These are phyloP conservation scores for Perodicticus potto DNA, from an alignment of 2,797 vertebrate genomes.

Conservation along the genomic window DNA sequence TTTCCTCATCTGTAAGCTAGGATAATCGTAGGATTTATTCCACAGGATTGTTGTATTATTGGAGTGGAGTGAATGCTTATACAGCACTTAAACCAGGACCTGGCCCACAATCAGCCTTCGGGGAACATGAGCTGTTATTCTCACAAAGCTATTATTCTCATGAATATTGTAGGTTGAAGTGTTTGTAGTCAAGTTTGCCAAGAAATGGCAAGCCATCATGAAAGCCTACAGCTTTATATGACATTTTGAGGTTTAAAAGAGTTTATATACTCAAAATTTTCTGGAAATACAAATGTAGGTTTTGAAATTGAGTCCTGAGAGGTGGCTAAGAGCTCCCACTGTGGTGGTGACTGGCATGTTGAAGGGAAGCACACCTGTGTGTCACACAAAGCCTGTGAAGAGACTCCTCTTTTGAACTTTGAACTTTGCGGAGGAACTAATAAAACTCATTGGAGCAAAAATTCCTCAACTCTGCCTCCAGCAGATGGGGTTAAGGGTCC, in stretches of 20 bases:
- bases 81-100: not conserved
- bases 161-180: not conserved
- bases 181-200: not conserved
- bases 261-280: conserved; percentile 57
- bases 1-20: conserved; percentile 36
- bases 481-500: conserved; percentile 56
- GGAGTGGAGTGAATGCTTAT: not conserved
- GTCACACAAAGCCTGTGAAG: conserved; percentile 31
- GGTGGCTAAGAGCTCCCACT: not conserved
- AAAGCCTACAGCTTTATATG: not conserved
- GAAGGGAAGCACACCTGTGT: conserved; percentile 44
- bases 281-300: conserved; percentile 64
- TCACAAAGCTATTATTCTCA: not conserved
- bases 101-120: not conserved
- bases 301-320: conserved; percentile 60
- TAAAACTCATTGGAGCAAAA: conserved; percentile 33
- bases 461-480: conserved; percentile 60
- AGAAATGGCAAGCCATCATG: not conserved
- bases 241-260: conserved; percentile 52
- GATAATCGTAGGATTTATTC: not conserved
- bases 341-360: not conserved
- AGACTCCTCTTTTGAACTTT: conserved; percentile 55
- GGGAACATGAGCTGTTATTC: not conserved
- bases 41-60: not conserved
- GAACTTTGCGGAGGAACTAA: conserved; percentile 64